A percentile compares a stretch with the other conserved stretches of the same genome.
Evolutionary conservation across 2,888 invertebrate genomes (phyloP).

Genomic region (Dasysyrphus albostriatus): DNA sequence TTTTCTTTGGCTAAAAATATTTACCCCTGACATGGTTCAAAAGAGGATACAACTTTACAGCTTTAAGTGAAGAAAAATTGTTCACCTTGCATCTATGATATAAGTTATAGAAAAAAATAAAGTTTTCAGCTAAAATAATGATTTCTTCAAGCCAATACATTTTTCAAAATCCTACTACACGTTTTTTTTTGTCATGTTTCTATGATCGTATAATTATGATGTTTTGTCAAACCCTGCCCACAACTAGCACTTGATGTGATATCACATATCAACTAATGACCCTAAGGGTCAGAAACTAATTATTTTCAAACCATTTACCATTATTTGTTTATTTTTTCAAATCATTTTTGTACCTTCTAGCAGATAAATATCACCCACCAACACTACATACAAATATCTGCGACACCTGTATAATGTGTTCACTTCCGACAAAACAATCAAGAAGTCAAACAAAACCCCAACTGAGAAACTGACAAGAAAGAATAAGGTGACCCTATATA

Average conservation of each 20-base stretch:
- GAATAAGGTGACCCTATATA: not conserved
- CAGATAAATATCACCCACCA: conserved; percentile 44
- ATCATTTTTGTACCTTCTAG: conserved; percentile 50
- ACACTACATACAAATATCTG: conserved; percentile 9
- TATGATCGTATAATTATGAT: conserved; percentile 31
- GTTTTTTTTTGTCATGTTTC: not conserved
- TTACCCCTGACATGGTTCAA: no score
- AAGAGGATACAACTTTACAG: no score
- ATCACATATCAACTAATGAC: conserved; percentile 47
- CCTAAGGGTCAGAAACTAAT: conserved; percentile 49
- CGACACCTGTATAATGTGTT: conserved; percentile 67
- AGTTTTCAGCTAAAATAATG: no score
- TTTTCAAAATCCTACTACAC: not conserved
- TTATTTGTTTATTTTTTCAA: conserved; percentile 62
- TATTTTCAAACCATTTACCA: conserved; percentile 44
- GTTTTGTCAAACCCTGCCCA: conserved; percentile 60
- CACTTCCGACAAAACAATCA: conserved; percentile 58
- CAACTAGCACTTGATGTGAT: conserved; percentile 27
- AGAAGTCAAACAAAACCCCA: conserved; percentile 45
- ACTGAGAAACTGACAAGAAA: conserved; percentile 25
- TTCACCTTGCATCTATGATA: no score
- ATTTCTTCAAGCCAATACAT: not conserved
- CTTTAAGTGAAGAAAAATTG: no score
- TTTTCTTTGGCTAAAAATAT: no score
- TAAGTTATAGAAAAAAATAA: no score